phyloP scores from a whole-genome alignment of 2,888 invertebrate species.

The Timema cristinae region DNA sequence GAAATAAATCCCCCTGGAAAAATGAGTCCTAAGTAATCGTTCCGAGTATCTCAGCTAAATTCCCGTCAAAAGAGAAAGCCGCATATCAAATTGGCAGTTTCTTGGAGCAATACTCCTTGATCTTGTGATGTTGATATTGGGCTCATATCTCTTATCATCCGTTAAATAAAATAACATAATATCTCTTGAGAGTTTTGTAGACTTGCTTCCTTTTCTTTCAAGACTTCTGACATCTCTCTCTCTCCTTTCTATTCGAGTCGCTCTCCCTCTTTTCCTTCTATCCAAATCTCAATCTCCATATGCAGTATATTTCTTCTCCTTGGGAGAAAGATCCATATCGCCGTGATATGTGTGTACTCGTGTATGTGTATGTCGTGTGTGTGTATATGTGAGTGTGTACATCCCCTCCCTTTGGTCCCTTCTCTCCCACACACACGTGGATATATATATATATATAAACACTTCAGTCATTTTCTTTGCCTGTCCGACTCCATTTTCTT shows the following conservation, averaged over 20 bases:
- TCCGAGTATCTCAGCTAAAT: too few species aligned
- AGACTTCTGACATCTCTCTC: constrained; percentile 10
- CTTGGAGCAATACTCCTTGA: too few species aligned
- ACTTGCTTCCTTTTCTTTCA: not conserved
- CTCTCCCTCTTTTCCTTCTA: not conserved
- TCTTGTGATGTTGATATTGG: constrained; percentile 8
- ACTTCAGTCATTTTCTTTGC: constrained; percentile 16
- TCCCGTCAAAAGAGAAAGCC: too few species aligned
- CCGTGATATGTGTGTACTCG: too few species aligned
- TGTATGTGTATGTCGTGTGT: too few species aligned
- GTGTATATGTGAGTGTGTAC: too few species aligned
- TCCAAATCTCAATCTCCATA: constrained; percentile 17
- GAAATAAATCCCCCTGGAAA: too few species aligned
- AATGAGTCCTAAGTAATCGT: too few species aligned
- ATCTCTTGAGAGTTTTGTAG: constrained; percentile 1
- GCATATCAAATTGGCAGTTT: too few species aligned
- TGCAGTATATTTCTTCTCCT: not conserved
- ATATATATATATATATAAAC: not conserved
- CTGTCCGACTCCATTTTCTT: constrained; percentile 16
- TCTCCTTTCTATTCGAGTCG: not conserved
- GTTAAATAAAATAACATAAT: constrained; percentile 11
- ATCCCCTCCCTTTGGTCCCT: not conserved
- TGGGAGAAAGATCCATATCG: too few species aligned
- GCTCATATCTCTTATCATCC: constrained; percentile 8
- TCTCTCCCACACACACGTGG: too few species aligned